Conservation (phyloP, 2,797 vertebrate genomes). For the Eremophila alpestris region DNA sequence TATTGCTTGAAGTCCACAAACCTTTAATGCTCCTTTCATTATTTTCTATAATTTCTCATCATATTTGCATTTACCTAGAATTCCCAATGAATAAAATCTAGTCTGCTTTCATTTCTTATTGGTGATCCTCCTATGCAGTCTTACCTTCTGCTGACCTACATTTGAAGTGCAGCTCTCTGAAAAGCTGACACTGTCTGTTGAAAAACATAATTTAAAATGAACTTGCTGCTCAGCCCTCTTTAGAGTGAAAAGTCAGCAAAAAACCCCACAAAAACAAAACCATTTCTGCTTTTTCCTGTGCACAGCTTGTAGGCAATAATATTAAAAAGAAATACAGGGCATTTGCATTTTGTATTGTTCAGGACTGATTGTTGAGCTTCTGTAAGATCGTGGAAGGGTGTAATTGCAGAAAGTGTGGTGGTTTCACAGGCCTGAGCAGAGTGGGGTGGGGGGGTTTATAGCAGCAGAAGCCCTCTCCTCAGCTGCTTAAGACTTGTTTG, state of each 20-base stretch:
- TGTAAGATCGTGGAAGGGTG: not conserved
- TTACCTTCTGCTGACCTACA: conserved; percentile 26
- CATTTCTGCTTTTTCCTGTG: not conserved
- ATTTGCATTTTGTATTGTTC: fast-evolving
- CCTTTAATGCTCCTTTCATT: not conserved
- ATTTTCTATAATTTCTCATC: not conserved
- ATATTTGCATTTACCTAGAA: not conserved
- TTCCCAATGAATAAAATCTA: not conserved
- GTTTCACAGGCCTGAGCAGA: not conserved
- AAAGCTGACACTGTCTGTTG: not conserved
- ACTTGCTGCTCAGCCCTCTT: not conserved
- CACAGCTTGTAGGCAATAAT: not conserved
- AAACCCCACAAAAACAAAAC: not conserved
- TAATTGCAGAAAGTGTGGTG: not conserved
- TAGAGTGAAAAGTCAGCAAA: not conserved
- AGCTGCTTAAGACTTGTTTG: not conserved
- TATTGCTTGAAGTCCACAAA: not conserved
- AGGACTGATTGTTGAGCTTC: not conserved
- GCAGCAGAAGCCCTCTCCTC: not conserved
- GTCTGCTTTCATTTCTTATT: not conserved
- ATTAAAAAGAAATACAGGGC: not conserved
- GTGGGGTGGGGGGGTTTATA: not conserved
- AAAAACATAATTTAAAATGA: not conserved
- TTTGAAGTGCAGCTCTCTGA: not conserved
- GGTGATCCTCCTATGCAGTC: not conserved